Evolutionary conservation across 2,113 vertebrate genomes (phyloP), one percentile per base, ranked within the genome.

Genomic region (Phainopepla nitens): DNA sequence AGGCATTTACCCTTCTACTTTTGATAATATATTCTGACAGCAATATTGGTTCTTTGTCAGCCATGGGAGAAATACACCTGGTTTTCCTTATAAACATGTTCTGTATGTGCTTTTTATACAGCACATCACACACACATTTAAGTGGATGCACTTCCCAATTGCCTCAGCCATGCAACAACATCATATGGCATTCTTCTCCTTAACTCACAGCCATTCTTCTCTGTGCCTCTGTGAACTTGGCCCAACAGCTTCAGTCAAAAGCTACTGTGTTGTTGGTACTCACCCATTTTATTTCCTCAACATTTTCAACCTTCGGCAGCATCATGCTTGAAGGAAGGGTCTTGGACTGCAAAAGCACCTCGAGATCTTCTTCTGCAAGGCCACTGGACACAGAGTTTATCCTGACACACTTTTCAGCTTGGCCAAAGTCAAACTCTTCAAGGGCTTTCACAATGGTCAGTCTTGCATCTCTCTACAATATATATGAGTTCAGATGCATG

Each of bases 351-450:
- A 99, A 96, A 88, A 99, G 92, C 36, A 98, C 97, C 80, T 98
- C 97, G 56, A 99, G 97, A 97, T 99, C 99, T 47, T 97, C 98
- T 69, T 99, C 98, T 5, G 99, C 98, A 82, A 99, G 98, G 78
- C 98, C 98, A 0, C 99, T 99, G 95, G 99, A 99, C 90, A 99
- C 99, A 0, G 99, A 99, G 96, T 99, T 99, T 93, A 99, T 98
- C 92, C 99, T 97, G 78, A 99, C 99, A 65, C 99, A 99, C 92
- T 99, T 99, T 89, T 99, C 99, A 1, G 99, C 98, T 31, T 96
- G 97, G 36, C 99, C 99, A 82, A 99, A 94, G 73, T 99, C 97
- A 97, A 99, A 97, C 70, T 98, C 98, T 39, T 96, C 98, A 25
- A 99, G 97, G 94, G 98, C 98, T 97, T 98, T 98, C 41, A 98